Percentiles rank a stretch among this genome's conserved stretches.
These are phyloP conservation scores for Mythimna vitellina DNA, from an alignment of 2,888 invertebrate species.

Conservation along the genomic window DNA sequence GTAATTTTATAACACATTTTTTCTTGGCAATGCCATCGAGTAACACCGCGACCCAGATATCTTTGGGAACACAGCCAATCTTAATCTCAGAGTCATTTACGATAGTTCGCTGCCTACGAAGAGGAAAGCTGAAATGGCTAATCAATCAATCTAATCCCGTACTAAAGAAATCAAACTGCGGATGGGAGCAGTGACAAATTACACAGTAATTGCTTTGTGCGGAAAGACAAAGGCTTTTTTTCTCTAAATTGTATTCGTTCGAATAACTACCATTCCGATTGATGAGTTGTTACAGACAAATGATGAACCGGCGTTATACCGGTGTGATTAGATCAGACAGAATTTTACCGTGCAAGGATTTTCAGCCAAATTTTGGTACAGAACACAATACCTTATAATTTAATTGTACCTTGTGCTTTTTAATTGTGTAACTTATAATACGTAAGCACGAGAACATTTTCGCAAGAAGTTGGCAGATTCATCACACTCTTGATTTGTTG, in stretches of 20 bases:
- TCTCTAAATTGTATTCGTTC: slow-evolving; percentile 78
- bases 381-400: background rate
- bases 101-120: slow-evolving; percentile 59
- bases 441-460: too few species aligned
- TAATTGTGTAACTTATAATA: too few species aligned
- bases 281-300: slow-evolving; percentile 83
- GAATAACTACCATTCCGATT: slow-evolving; percentile 83
- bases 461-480: too few species aligned
- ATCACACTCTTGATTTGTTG: too few species aligned
- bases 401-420: too few species aligned
- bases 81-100: slow-evolving; percentile 64
- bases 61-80: slow-evolving; percentile 65
- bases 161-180: slow-evolving; percentile 83
- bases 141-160: slow-evolving; percentile 84
- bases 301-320: slow-evolving; percentile 77
- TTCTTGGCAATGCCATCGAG: slow-evolving; percentile 60
- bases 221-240: slow-evolving; percentile 78
- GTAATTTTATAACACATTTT: slow-evolving; percentile 59
- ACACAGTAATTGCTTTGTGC: slow-evolving; percentile 85
- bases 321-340: slow-evolving; percentile 72
- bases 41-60: slow-evolving; percentile 59
- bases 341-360: slow-evolving; percentile 16
- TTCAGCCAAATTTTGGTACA: background rate
- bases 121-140: slow-evolving; percentile 73
- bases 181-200: slow-evolving; percentile 85